These are phyloP conservation scores for Anagyrus pseudococci DNA, from an alignment of 2,888 invertebrate genomes.

Conservation along the genomic window DNA sequence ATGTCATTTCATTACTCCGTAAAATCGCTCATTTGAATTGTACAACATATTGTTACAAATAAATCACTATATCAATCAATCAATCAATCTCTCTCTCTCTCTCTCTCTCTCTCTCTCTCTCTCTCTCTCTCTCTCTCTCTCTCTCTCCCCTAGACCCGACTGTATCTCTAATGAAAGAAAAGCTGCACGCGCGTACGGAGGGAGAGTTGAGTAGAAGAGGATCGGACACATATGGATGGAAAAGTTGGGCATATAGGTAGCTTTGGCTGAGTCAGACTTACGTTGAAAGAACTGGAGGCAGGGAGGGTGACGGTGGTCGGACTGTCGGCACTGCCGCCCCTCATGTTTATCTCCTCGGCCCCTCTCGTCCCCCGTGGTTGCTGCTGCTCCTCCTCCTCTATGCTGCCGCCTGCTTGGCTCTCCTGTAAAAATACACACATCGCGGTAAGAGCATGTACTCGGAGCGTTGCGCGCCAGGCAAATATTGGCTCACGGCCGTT, in stretches of 20 bases:
- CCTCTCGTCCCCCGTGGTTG: background rate
- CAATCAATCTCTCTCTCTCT: conserved; percentile 2
- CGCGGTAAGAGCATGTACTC: background rate
- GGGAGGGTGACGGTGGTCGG: conserved; percentile 52
- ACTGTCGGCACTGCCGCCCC: conserved; percentile 49
- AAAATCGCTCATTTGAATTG: too few species aligned
- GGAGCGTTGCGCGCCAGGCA: background rate
- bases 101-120: conserved; percentile 30
- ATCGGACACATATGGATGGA: background rate
- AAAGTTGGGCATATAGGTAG: background rate
- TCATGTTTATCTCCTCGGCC: conserved; percentile 5
- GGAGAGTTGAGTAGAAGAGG: too few species aligned
- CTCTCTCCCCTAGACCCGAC: too few species aligned
- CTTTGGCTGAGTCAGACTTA: conserved; percentile 44
- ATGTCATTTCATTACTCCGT: too few species aligned
- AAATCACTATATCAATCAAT: too few species aligned
- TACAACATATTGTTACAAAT: too few species aligned
- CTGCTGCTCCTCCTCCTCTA: background rate
- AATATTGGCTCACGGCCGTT: conserved; percentile 1
- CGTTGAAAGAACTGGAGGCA: conserved; percentile 52
- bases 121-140: background rate
- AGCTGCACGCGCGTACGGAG: too few species aligned
- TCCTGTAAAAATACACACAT: background rate
- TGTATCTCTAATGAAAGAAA: too few species aligned
- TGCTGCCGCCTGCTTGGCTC: background rate